Base-by-base conservation (phyloP, 2,113 vertebrate species). In the Gadus chalcogrammus region DNA sequence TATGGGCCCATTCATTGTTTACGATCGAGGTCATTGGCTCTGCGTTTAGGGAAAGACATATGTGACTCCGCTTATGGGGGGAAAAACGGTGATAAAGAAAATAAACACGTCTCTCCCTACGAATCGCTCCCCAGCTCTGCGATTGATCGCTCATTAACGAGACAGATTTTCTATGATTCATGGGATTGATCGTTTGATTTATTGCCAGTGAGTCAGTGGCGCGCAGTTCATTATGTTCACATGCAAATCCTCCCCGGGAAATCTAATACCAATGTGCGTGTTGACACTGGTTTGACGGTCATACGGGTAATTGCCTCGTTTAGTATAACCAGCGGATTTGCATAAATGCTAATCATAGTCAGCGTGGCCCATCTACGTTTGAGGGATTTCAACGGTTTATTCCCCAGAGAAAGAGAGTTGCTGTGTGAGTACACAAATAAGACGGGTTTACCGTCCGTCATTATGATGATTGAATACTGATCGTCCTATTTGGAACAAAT, bases 91-190 rank as follows among this genome's bases (percentile, higher is more conserved):
- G 55, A 5, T 17, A 13, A 15, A 78, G 77, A 79, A 71, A 77
- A 84, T 82, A 81, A 84, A 76, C 80, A 82, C 79, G 74, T 65
- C 75, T 79, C 73, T 76, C 72, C 42, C 12, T 60, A 20, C 69
- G 84, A 74, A 85, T 83, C 72, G 58, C 74, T 55, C 62, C 31
- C 31, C 73, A 58, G 68, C 71, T 68, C 42, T 8, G 27, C 66
- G 63, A 75, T 77, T 79, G 73, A 75, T 11, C 74, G 69, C 75
- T 79, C 69, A 70, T 79, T 72, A 83, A 28, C 62, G 70, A 72
- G 75, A 82, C 77, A 73, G 73, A 86, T 84, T 79, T 72, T 77
- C 74, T 72, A 31, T 82, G 72, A 91, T 79, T 84, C 79, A 78
- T 84, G 22, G 22, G 60, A 1, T 62, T 18, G 74, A 35, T 65